These are phyloP conservation scores for Aldrovandia affinis DNA, from an alignment of 2,797 vertebrate species.

Conservation along the genomic window DNA sequence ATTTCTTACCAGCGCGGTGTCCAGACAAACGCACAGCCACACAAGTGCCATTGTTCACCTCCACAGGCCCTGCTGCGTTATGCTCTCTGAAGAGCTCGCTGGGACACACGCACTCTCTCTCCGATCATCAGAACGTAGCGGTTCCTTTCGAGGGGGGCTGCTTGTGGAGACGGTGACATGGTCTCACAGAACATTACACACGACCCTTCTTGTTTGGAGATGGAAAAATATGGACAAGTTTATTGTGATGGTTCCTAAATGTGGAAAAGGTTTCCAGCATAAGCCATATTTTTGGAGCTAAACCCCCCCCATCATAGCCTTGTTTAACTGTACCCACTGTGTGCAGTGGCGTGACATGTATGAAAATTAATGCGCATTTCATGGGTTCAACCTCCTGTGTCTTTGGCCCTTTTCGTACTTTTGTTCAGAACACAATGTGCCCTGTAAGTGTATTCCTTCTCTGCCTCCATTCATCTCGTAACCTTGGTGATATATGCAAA, in stretches of 20 bases:
- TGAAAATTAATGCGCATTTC: background rate
- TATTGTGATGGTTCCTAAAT: background rate
- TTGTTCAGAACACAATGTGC: background rate
- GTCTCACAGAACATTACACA: background rate
- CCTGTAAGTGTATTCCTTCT: background rate
- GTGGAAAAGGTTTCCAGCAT: background rate
- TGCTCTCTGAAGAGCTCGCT: background rate
- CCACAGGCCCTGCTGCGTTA: background rate
- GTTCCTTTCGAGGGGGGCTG: background rate
- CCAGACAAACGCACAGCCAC: background rate
- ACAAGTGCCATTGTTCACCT: background rate
- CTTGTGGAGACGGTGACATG: background rate
- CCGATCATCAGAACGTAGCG: background rate
- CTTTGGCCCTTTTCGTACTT: background rate
- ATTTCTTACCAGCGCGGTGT: background rate
- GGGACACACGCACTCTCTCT: background rate
- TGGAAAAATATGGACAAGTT: background rate
- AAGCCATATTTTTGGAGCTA: background rate
- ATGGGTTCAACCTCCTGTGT: background rate
- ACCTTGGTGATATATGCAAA: constrained; percentile 1
- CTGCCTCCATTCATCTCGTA: background rate
- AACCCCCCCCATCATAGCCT: no score
- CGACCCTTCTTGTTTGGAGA: background rate
- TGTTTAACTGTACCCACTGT: background rate
- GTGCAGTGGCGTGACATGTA: background rate